Evolutionary conservation across 2,113 vertebrate genomes (phyloP).

Genomic region (Megaceryle maxima): DNA sequence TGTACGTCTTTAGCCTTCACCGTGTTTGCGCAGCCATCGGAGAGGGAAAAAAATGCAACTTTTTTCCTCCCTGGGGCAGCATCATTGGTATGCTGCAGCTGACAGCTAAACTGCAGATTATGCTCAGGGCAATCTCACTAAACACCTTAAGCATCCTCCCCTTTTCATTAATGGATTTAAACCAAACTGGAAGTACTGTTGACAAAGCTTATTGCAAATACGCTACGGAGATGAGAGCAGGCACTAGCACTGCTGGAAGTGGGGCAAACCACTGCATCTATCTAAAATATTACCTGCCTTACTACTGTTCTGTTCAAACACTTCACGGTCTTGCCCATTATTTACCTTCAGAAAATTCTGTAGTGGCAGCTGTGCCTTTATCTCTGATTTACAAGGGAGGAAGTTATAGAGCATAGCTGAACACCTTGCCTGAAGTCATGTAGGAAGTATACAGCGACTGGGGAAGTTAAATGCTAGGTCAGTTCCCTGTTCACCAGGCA

Average conservation of each 20-base stretch:
- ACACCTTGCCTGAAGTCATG: neutral
- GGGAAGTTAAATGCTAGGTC: neutral
- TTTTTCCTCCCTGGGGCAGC: neutral
- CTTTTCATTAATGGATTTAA: constrained; percentile 18
- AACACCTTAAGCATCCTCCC: neutral
- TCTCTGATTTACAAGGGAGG: neutral
- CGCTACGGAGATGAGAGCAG: neutral
- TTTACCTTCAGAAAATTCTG: neutral
- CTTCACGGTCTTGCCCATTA: neutral
- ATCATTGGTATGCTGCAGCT: neutral
- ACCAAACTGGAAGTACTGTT: neutral
- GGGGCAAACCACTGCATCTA: neutral
- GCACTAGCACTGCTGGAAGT: neutral
- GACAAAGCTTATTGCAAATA: constrained; percentile 16
- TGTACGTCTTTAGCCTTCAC: neutral
- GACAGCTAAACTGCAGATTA: neutral
- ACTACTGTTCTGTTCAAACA: neutral
- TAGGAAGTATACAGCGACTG: neutral
- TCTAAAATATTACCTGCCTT: neutral
- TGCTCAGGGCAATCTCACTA: neutral
- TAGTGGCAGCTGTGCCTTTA: neutral
- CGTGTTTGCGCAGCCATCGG: neutral
- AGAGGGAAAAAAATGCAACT: neutral
- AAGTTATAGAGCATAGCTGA: neutral
- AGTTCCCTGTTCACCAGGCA: neutral